phyloP scores from a whole-genome alignment of 2,888 invertebrate species.

The Drosophila robusta region DNA sequence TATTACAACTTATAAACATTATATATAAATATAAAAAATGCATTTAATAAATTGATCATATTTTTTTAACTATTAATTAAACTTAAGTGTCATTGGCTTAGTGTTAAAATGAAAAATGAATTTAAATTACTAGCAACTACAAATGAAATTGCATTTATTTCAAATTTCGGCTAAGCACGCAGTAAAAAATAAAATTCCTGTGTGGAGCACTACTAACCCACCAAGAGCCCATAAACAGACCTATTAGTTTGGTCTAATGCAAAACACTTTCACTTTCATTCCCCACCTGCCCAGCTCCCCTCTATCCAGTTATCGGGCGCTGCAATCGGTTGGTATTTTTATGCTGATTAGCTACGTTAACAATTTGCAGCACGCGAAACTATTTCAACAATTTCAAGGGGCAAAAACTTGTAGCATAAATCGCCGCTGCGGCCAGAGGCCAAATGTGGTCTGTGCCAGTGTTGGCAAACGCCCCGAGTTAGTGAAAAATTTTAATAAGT shows the following conservation, averaged over 20 bases:
- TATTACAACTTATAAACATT: too few species aligned
- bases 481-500: conserved; percentile 64
- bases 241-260: conserved; percentile 43
- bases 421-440: conserved; percentile 33
- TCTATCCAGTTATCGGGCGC: conserved; percentile 5
- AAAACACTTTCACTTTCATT: conserved; percentile 59
- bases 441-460: conserved; percentile 21
- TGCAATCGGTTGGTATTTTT: conserved; percentile 61
- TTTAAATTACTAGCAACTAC: conserved; percentile 5
- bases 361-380: conserved; percentile 75
- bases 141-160: conserved; percentile 15
- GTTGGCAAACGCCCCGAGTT: conserved; percentile 41
- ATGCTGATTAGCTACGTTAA: conserved; percentile 74
- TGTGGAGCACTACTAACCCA: not conserved
- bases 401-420: conserved; percentile 61
- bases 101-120: conserved; percentile 33
- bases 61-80: too few species aligned
- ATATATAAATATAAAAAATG: too few species aligned
- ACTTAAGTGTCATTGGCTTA: not conserved
- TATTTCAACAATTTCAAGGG: conserved; percentile 60
- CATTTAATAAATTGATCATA: too few species aligned
- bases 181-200: conserved; percentile 9
- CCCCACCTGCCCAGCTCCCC: not conserved
- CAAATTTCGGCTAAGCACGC: conserved; percentile 32
- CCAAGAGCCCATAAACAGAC: conserved; percentile 39